These are phyloP conservation scores for Acanthis flammea DNA, from an alignment of 2,797 vertebrate species.

Conservation along the genomic window DNA sequence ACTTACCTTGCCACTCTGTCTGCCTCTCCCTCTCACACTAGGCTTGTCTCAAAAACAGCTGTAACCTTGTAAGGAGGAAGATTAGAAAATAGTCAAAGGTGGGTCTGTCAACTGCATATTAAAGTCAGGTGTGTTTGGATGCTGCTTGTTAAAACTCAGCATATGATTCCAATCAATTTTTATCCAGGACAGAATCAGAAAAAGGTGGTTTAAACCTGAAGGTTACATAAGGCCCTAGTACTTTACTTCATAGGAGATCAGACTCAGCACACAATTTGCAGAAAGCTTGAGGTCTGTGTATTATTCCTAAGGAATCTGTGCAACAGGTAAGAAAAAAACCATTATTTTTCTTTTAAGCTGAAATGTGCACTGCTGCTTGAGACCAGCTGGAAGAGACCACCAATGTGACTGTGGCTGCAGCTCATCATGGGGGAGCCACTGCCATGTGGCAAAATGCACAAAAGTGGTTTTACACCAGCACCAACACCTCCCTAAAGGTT, in stretches of 20 bases:
- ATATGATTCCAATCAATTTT: neutral
- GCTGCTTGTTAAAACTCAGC: neutral
- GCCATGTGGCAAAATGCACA: neutral
- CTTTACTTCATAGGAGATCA: neutral
- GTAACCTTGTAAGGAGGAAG: neutral
- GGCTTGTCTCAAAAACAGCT: neutral
- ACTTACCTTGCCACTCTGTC: neutral
- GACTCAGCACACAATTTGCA: fast-evolving
- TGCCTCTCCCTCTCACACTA: neutral
- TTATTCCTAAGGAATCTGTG: neutral
- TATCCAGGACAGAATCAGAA: neutral
- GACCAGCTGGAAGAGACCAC: neutral
- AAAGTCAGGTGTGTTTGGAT: neutral
- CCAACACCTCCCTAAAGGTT: neutral
- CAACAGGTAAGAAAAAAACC: fast-evolving
- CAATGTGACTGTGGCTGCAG: neutral
- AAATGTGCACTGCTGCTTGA: neutral
- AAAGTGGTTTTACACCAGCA: neutral
- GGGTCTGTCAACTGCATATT: neutral
- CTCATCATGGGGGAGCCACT: neutral
- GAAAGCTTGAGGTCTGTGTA: neutral
- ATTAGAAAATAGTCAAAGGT: neutral
- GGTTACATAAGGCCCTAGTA: neutral
- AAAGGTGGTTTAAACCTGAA: neutral
- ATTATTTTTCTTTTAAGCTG: neutral